Base-by-base conservation (phyloP, 92 coral and sea anemone genomes). In the Actinernus sp. region DNA sequence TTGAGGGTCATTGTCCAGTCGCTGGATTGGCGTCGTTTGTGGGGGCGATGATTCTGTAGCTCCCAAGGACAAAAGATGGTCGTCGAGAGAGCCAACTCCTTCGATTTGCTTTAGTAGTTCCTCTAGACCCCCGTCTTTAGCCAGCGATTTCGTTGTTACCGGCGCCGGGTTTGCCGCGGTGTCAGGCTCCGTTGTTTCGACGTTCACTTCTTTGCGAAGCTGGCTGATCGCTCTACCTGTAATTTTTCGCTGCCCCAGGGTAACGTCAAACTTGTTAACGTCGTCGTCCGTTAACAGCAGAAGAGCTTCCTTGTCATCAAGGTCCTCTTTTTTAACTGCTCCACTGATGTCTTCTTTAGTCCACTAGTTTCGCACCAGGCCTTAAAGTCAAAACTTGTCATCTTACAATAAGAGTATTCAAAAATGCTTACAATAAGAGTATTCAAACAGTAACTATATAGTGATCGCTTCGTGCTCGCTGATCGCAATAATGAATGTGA, bases 1-100 rank as follows among this genome's bases (percentile, higher is more conserved):
- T 21, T 64, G 72, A 20, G 72, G 72, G 61, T 64, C 46, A 14
- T 64, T 48, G 27, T 64, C 72, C 38, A 64, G 18, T 19, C 30
- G 32, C 20, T 30, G 11, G 23, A 46, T 49, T 44, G 72, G 32
- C 26, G 19, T 27, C 8, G 21, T 56, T 29, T 36, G 28, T 34
- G 36, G 46, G n/a, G 7, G 9, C 49, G 45, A 25, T 18, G 18
- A 55, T 44, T 68, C 52, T 36, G 55, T 40, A 49, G 51, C 18
- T 53, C 52, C 55, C 24, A 61, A 16, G 38, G 52, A 32, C 63
- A 68, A 11, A 18, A 68, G 4, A 25, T 48, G 60, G 54, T 68
- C 65, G 16, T 33, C 50, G 16, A 51, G 76, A 9, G 49, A n/a
- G n/a, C 63, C 76, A 1, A 29, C 52, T 19, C 63, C 55, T n/a